Evolutionary conservation across 2,113 vertebrate genomes (phyloP), one percentile per base, ranked within the genome.

Genomic region (Rhabdornis inornatus): DNA sequence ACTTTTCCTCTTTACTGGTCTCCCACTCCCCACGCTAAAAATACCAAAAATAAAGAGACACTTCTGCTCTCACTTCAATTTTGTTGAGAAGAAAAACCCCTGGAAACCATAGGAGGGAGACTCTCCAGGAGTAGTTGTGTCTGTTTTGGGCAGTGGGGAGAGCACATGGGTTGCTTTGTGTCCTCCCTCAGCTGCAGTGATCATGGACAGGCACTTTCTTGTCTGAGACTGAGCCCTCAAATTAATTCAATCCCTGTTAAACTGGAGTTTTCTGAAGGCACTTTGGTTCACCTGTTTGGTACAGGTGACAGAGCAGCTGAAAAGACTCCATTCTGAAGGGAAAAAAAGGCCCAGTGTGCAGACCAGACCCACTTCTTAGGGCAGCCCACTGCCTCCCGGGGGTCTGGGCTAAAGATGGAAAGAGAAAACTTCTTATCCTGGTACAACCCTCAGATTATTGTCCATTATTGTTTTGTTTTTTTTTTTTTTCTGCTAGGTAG

Each of bases 151-250:
- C 22, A 77, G 33, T 6, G 21, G 9, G 35, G 39, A 75, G 55
- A 64, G 40, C 2, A n/a, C 19, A 11, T 1, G 7, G 5, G 8
- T 12, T 63, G 8, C 21, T 59, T 52, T 3, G 5, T 53, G 76
- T 23, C 2, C 10, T 5, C 15, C 7, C 60, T 27, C 7, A 55
- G n/a, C 47, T 66, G 49, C 47, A 59, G 17, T 19, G 31, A 30
- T 10, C 0, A 0, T n/a, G 35, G 14, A 25, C 13, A 71, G 44
- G 3, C 15, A 4, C 25, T 42, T 78, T 47, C n/a, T 44, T 65
- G 23, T 10, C 57, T 65, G 42, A 82, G 24, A 71, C n/a, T 3
- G 4, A 89, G 28, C 2, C 50, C 86, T 4, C 35, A 85, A 63
- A 79, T 55, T 42, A 23, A 87, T 66, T 39, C 33, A 21, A 42